phyloP scores from a whole-genome alignment of 2,888 invertebrate genomes.

The Schrankia costaestrigalis region DNA sequence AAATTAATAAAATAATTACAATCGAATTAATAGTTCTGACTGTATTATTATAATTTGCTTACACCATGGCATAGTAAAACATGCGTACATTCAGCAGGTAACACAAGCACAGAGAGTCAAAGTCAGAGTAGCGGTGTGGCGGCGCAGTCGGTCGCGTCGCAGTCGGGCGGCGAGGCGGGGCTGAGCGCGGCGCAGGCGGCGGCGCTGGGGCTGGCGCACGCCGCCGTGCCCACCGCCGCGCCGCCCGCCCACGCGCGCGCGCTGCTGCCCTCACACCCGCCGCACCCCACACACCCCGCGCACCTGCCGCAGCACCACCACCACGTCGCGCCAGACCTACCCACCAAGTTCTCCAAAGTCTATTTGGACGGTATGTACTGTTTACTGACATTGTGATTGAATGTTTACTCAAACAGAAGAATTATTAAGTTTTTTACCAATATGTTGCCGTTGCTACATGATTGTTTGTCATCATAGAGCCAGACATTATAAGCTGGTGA shows the following conservation, averaged over 20 bases:
- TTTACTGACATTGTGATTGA: neutral
- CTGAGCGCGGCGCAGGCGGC: conserved; percentile 70
- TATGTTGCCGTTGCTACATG: too few relatives aligned
- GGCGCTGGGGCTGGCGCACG: conserved; percentile 65
- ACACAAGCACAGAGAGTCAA: too few relatives aligned
- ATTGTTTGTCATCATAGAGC: too few relatives aligned
- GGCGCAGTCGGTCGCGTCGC: neutral
- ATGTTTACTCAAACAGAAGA: neutral
- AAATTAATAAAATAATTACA: too few relatives aligned
- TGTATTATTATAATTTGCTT: too few relatives aligned
- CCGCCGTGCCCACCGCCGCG: conserved; percentile 55
- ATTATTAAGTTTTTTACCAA: neutral
- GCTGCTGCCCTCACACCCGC: conserved; percentile 35
- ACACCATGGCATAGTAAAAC: too few relatives aligned
- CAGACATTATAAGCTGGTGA: too few relatives aligned
- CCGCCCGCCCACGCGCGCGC: conserved; percentile 34
- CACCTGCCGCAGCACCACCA: conserved; percentile 25
- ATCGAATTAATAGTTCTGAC: too few relatives aligned
- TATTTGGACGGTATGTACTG: conserved; percentile 59
- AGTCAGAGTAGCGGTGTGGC: too few relatives aligned
- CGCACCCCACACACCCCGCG: conserved; percentile 26
- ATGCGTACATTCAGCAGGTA: too few relatives aligned
- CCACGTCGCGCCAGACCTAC: conserved; percentile 37
- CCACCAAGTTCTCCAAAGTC: conserved; percentile 60
- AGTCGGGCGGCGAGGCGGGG: conserved; percentile 34